Evolutionary conservation across 2,888 invertebrate species (phyloP), one percentile per base, ranked within the genome.

Genomic region (Branchellion lobata): DNA sequence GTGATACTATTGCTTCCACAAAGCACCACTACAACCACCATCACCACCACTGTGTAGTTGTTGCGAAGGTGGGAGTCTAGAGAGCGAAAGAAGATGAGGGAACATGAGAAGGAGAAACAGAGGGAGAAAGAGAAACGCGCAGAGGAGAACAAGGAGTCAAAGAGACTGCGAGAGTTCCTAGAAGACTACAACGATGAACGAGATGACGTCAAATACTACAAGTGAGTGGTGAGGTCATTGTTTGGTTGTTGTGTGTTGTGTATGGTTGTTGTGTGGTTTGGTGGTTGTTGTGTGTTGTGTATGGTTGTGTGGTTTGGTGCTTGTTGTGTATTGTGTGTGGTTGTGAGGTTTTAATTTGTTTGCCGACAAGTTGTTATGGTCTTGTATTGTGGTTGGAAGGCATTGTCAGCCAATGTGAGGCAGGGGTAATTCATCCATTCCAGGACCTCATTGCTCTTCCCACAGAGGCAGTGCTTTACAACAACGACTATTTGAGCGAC

Each of bases 101-200:
- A 98, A 85, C 92, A 95, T 87, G 94, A 93, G 84, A 93, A 93
- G 87, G 92, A 95, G 87, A 91, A 92, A 81, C 93, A 94, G 85
- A 92, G 93, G 84, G 94, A 95, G 86, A 89, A 93, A 72, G 90
- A 92, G 83, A 92, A 93, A 85, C 92, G 94, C 85, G 93, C 93
- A 85, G 95, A 96, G 87, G 90, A 94, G 81, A 92, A 93, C 87
- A 91, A 92, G 81, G 98, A 99, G 88, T 96, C 96, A 0, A 94
- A 94, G 88, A 90, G 94, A 68, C 90, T 99, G 79, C 95, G 96
- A 88, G 95, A 97, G 89, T 99, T 99, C 88, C 91, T 99, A 1
- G 99, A 99, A 89, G 98, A 99, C 88, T 99, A 99, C 86, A 97
- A 98, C 86, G 99, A 99, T 88, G 96, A 97, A 88, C 90, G 96